Evolutionary conservation across 2,113 vertebrate genomes (phyloP), one percentile per base, ranked within the genome.

Genomic region (Sylvietta virens): DNA sequence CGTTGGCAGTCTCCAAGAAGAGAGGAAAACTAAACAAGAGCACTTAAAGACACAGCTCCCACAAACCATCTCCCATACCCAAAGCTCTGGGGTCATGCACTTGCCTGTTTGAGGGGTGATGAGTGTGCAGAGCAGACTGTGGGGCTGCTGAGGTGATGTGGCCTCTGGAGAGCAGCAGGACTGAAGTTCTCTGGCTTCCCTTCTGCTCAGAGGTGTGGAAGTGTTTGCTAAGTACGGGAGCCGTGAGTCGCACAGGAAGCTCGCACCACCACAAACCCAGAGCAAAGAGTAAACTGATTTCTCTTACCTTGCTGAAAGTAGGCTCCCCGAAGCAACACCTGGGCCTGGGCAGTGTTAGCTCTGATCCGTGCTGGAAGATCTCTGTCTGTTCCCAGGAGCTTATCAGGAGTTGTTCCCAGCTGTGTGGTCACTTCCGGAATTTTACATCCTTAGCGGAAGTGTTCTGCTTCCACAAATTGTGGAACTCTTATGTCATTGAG

Each of bases 71-170:
- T 44, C 27, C 39, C 11, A 0, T 6, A 4, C 27, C 3, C 1
- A n/a, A 30, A 73, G 30, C 56, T 45, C 26, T 62, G 76, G 21
- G 35, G 23, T 72, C 42, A 15, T 4, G 4, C 14, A 66, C 65
- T 74, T 84, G 16, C 94, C 64, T 74, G 37, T 44, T 20, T 3
- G n/a, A 4, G 45, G 30, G 4, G 39, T 1, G 11, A 9, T 3
- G 6, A 4, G 3, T 0, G 3, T 15, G 7, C 8, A 2, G 73
- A 23, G 42, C 24, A 3, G 20, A 9, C 16, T 0, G 3, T 7
- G 3, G 33, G 6, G 20, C 23, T 44, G 30, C 57, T 0, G 11
- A 13, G 6, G 1, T 1, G 14, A 11, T 8, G 2, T 1, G 28
- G 14, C 10, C 18, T 50, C 48, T 53, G 1, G 7, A 19, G 16